Evolutionary conservation across 2,888 invertebrate genomes (phyloP), one percentile per base, ranked within the genome.

Genomic region (Rapana venosa): DNA sequence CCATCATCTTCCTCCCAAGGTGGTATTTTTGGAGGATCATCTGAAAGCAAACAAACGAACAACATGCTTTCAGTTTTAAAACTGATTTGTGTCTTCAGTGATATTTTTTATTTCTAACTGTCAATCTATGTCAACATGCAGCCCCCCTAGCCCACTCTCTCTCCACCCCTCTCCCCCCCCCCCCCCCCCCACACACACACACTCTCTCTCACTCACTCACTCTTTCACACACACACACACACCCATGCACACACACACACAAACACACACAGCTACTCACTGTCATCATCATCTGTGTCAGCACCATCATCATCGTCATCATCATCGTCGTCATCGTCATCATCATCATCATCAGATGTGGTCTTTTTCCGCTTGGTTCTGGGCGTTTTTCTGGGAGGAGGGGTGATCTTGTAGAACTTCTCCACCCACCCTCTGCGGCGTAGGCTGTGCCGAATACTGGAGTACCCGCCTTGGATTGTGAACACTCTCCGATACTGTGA

Each of bases 1-100:
- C 96, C 96, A 94, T 95, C 95, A 36, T 96, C 96, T 92, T 96
- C 96, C 91, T 96, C 96, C 96, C 96, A 96, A 0, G 96, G 96
- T 81, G 94, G 93, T 87, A 95, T 94, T 81, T 94, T 94, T 32
- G 95, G 95, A 85, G 95, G 94, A 90, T 94, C 94, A 93, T 94
- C 94, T 94, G 91, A 66, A 94, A 91, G 47, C 84, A 35, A 81
- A 30, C 30, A 79, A 32, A 79, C 32, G 6, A 79, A 32, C 26
- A 77, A 11, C 77, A 30, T 30, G 20, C 13, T 6, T 2, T 77
- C 13, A n/a, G n/a, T 30, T 77, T 77, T 13, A n/a, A 20, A 77
- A 77, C 77, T 4, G n/a, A 77, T 77, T 77, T n/a, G 30, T 77
- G n/a, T 13, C 13, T 77, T 8, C 1, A 6, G 20, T 77, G 30